A percentile compares a stretch with the other conserved stretches of the same genome.
Evolutionary conservation across 2,113 vertebrate genomes (phyloP).

Genomic region (Anguilla japonica): DNA sequence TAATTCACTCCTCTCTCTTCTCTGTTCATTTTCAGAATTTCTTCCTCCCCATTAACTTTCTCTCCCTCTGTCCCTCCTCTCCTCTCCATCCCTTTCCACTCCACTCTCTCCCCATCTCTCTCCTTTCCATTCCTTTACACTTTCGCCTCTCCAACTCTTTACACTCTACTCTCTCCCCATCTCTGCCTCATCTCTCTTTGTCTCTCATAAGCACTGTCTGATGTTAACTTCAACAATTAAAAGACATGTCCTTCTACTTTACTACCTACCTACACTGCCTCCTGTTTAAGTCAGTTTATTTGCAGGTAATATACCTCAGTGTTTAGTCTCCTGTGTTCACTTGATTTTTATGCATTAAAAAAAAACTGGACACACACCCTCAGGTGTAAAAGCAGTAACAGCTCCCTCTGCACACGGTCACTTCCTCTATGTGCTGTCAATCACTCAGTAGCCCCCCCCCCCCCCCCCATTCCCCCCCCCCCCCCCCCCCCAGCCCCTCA

Average conservation of each 20-base stretch:
- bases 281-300: background rate
- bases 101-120: background rate
- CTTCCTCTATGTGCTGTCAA: too few relatives aligned
- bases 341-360: background rate
- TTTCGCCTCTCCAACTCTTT: constrained; percentile 38
- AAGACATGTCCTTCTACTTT: background rate
- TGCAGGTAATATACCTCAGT: background rate
- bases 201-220: background rate
- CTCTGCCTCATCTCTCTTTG: background rate
- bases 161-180: constrained; percentile 17
- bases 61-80: background rate
- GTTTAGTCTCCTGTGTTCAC: background rate
- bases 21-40: background rate
- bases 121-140: constrained; percentile 40
- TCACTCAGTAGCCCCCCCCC: background rate
- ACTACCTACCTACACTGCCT: background rate
- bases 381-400: background rate
- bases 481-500: background rate
- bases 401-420: too few relatives aligned
- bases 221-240: background rate
- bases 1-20: background rate
- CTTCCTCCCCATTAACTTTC: constrained; percentile 28
- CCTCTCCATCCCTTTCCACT: constrained; percentile 46
- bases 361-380: background rate
- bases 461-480: background rate